Evolutionary conservation across 2,797 vertebrate genomes (phyloP), one percentile per base, ranked within the genome.

Genomic region (Etheostoma perlongum): DNA sequence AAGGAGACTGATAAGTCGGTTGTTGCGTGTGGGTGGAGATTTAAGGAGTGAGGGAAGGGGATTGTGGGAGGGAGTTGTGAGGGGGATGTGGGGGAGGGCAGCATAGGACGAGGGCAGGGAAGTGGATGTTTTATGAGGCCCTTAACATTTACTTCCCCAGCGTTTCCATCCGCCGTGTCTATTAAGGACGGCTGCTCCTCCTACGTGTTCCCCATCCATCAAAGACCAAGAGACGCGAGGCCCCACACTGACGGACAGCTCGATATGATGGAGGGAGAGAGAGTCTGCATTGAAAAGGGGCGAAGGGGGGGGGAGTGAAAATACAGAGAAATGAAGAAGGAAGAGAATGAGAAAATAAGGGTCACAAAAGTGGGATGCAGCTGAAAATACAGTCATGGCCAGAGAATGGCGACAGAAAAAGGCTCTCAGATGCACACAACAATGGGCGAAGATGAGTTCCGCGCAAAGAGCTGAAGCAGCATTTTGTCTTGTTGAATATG

Each of bases 71-170:
- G 76, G 53, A 47, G 76, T 61, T 52, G 74, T 74, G 82, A 72
- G 78, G 86, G 88, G 64, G 85, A 76, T 67, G 74, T 30, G 77
- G 78, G 74, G 88, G 83, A 72, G 85, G 76, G 86, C 60, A 48
- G 84, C 51, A 49, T 48, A 80, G 80, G 82, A 88, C 55, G 74
- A 85, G 88, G 92, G 86, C 54, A 87, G 89, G 90, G 92, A 85
- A 87, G 91, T 88, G 83, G 92, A 92, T 94, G 94, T 91, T 95
- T 96, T 96, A 95, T 89, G 94, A 95, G 94, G 93, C 94, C 92
- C 92, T 95, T 95, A 96, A 95, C 94, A 95, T 96, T 95, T 96
- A 95, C 94, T 94, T 94, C 94, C 87, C 87, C 85, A 69, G 92
- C 90, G 91, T 92, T 94, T 95, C 94, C 94, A 95, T 95, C 93